Base-by-base conservation (phyloP, 2,797 vertebrate genomes). In the Acrossocheilus wenchowensis region DNA sequence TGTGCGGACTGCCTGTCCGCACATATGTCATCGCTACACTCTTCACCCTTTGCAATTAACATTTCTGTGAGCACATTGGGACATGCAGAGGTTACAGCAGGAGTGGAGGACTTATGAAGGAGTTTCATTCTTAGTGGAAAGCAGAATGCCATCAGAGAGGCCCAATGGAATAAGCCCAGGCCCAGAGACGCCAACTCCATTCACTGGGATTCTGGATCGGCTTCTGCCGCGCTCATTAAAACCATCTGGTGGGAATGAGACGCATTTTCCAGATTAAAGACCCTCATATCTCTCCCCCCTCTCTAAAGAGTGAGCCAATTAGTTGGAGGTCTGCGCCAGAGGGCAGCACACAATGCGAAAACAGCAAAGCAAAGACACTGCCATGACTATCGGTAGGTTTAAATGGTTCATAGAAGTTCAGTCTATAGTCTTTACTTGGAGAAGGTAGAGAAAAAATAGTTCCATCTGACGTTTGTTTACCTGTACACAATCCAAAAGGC, bases 191-290 rank as follows among this genome's bases (percentile, higher is more conserved):
- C 88, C 90, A 84, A 75, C 75, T 60, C 60, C 74, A 57, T 72
- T 87, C 88, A 54, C 69, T 60, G 74, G 78, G 81, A 74, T 89
- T 89, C 80, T 89, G 89, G 86, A 87, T 78, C 21, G 4, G 73
- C 69, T 52, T 84, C 80, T 83, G 85, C 48, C 66, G 78, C 77
- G 57, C 26, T 90, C 89, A 92, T 92, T 90, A 83, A 75, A 91
- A 86, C 90, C 90, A 92, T 93, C 90, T 92, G 90, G 79, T 91
- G 89, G 90, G 83, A 92, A 75, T 91, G 90, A 91, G 86, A 84
- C 78, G 79, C 80, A 90, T 93, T 93, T 93, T 94, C 88, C 89
- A 92, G 90, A 93, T 92, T 92, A 92, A 78, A 89, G 88, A 92
- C 74, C 82, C 84, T 77, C 72, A 30, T 88, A 21, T 71, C 80